Evolutionary conservation across 1,140 invertebrate genomes (phyloP), one percentile per base, ranked within the genome.

Genomic region (Adoxophyes honmai): DNA sequence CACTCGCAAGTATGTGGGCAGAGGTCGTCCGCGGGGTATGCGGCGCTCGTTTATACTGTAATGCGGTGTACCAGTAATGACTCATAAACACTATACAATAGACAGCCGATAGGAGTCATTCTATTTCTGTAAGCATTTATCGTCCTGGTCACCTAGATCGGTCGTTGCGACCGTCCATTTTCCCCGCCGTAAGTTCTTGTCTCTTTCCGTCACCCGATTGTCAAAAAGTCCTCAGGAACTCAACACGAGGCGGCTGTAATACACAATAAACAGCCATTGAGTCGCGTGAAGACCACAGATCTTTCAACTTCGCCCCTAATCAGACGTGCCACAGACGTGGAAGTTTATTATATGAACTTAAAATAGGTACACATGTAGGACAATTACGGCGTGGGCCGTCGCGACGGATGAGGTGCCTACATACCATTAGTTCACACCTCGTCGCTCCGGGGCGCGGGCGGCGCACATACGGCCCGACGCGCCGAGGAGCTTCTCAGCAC

Each of bases 351-450:
- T 67, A 70, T 74, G 71, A 73, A 79, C 75, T 74, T 66, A 76
- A 82, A 81, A 78, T 82, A 48, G 42, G 42, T 48, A 85, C 81
- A 78, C 69, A 66, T 85, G 79, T 82, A 75, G 76, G 75, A 79
- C 78, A 80, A 85, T 85, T 80, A 81, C 71, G 69, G 68, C 70
- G 69, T 74, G 71, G 52, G 39, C 35, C 33, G 56, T 58, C 35
- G 60, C 53, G 63, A 73, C 62, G 64, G 61, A 78, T 69, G 70
- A 73, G 70, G 67, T 72, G 72, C 60, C 66, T 64, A 70, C 70
- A 74, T 78, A 64, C 70, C 64, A 69, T 78, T 76, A 73, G 64
- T 78, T 77, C 68, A 72, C 78, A 76, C 72, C 66, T 78, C 71
- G 64, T 70, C 72, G 65, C 60, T 59, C 55, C 34, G 18, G 48